Percentiles rank a stretch among this genome's conserved stretches.
phyloP scores from a whole-genome alignment of 1,140 invertebrate genomes.

The Spodoptera litura region DNA sequence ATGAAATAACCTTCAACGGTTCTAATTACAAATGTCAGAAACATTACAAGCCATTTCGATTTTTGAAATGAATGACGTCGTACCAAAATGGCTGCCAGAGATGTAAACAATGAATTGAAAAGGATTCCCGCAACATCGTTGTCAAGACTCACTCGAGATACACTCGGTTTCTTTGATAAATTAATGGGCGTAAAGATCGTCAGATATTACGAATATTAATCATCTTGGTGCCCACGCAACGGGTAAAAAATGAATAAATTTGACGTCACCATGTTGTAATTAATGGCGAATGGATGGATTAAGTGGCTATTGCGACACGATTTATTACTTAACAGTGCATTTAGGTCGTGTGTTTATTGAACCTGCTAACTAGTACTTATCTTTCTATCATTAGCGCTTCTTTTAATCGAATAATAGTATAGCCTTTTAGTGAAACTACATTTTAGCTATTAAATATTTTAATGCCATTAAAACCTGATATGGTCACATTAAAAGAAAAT shows the following conservation, averaged over 20 bases:
- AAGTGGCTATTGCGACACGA: conserved; percentile 21
- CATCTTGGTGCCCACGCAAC: conserved; percentile 27
- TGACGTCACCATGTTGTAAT: conserved; percentile 26
- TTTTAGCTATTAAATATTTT: too few species aligned
- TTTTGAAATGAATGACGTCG: conserved; percentile 23
- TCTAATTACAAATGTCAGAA: conserved; percentile 27
- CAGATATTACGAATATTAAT: conserved; percentile 45
- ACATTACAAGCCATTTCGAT: conserved; percentile 26
- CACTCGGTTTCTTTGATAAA: conserved; percentile 37
- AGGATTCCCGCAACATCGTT: conserved; percentile 35
- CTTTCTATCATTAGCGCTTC: neutral
- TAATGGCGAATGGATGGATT: conserved; percentile 32
- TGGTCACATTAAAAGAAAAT: too few species aligned
- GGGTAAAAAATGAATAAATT: conserved; percentile 39
- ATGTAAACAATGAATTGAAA: conserved; percentile 40
- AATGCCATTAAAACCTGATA: too few species aligned
- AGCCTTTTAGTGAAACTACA: too few species aligned
- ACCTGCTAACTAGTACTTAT: neutral
- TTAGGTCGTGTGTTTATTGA: neutral
- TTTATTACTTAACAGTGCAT: conserved; percentile 26
- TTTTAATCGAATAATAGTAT: too few species aligned
- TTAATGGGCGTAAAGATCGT: conserved; percentile 37
- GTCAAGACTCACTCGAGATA: conserved; percentile 39
- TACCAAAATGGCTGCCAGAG: conserved; percentile 11
- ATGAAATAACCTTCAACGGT: conserved; percentile 10